These are phyloP conservation scores for Torymus aiolomorphi DNA, from an alignment of 2,888 invertebrate genomes.

Conservation along the genomic window DNA sequence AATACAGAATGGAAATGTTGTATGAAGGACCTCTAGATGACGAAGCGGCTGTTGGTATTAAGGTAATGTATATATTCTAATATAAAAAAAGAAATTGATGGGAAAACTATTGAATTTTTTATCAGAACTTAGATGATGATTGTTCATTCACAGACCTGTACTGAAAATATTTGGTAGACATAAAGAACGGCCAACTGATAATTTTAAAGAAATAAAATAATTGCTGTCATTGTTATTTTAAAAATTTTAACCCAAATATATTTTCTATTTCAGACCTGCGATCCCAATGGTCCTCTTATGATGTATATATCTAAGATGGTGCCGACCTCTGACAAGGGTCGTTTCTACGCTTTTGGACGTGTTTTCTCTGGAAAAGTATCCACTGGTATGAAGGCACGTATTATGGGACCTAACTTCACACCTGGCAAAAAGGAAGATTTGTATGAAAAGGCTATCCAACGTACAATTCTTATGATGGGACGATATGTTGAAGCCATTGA, in stretches of 20 bases:
- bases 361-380: slow-evolving; percentile 96
- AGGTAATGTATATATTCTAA: slow-evolving; percentile 76
- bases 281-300: slow-evolving; percentile 98
- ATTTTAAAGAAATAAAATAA: slow-evolving; percentile 10
- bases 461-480: slow-evolving; percentile 99
- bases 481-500: slow-evolving; percentile 99
- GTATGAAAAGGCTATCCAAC: slow-evolving; percentile 99
- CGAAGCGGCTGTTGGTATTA: slow-evolving; percentile 93
- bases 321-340: slow-evolving; percentile 99
- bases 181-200: slow-evolving; percentile 71
- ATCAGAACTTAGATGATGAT: slow-evolving; percentile 67
- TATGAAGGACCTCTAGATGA: slow-evolving; percentile 99
- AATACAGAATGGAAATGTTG: slow-evolving; percentile 99
- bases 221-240: too few relatives aligned
- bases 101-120: not conserved
- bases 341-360: slow-evolving; percentile 99
- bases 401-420: slow-evolving; percentile 99
- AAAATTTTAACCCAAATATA: too few relatives aligned
- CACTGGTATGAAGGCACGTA: slow-evolving; percentile 95
- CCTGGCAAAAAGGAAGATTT: slow-evolving; percentile 99
- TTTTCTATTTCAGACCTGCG: slow-evolving; percentile 83
- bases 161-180: slow-evolving; percentile 68
- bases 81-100: not conserved
- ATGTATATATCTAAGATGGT: slow-evolving; percentile 99
- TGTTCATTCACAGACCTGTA: slow-evolving; percentile 74